These are phyloP conservation scores for Polydrusus cervinus DNA, from an alignment of 2,888 invertebrate species.

Conservation along the genomic window DNA sequence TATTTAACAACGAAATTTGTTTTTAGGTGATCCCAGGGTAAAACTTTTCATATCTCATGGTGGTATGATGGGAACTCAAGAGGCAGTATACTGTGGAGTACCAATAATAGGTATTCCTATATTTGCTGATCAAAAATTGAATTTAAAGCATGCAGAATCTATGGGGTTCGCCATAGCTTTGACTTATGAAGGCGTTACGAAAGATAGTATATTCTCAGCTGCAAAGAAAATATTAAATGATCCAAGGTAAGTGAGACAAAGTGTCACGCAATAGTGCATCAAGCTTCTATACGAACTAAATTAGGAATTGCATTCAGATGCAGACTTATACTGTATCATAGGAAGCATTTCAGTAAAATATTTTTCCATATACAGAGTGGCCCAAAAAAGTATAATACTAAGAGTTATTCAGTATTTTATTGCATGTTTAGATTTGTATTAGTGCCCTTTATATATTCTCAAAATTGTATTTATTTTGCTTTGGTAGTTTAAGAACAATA, in stretches of 20 bases:
- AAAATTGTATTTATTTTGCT: no score
- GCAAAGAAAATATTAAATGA: slow-evolving; percentile 68
- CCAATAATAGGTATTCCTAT: slow-evolving; percentile 69
- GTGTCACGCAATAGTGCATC: no score
- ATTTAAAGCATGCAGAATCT: slow-evolving; percentile 73
- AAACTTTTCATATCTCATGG: slow-evolving; percentile 74
- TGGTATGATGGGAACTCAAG: slow-evolving; percentile 72
- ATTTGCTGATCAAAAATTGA: slow-evolving; percentile 71
- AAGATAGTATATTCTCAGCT: slow-evolving; percentile 59
- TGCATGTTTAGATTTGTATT: no score
- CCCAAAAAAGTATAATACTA: no score
- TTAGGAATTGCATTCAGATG: no score
- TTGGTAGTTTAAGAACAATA: no score
- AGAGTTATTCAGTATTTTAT: no score
- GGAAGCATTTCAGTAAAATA: no score
- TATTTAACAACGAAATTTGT: background rate
- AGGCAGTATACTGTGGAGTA: slow-evolving; percentile 70
- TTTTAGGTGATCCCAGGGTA: slow-evolving; percentile 70
- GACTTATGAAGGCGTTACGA: slow-evolving; percentile 61
- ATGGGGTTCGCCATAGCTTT: slow-evolving; percentile 70
- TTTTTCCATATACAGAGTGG: no score
- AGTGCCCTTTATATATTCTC: no score
- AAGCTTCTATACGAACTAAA: no score
- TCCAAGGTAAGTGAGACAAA: slow-evolving; percentile 68
- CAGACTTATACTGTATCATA: no score